A percentile compares a stretch with the other conserved stretches of the same genome.
Conservation (phyloP, 2,797 vertebrate genomes). For the Champsocephalus gunnari region DNA sequence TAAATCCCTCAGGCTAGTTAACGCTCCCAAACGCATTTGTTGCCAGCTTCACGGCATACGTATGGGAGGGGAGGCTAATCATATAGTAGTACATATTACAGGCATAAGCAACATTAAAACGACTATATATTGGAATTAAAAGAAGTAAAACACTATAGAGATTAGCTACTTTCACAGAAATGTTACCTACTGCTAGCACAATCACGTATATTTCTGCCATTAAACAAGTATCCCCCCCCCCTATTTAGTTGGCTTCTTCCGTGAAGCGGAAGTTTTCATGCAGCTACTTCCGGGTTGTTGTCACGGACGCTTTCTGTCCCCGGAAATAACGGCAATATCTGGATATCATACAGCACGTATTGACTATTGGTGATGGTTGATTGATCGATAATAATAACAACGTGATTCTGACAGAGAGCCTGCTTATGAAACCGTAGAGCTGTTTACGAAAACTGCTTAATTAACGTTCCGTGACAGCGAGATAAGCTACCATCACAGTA, state of each 20-base stretch:
- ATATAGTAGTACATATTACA: accelerated
- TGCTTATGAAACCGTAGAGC: not conserved
- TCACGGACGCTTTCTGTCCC: constrained; percentile 77
- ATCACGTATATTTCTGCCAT: accelerated
- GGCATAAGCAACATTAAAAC: accelerated
- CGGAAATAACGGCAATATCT: constrained; percentile 51
- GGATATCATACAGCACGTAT: not conserved
- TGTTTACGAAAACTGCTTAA: not conserved
- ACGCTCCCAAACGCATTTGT: not conserved
- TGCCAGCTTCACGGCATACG: constrained; percentile 10
- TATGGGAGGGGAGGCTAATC: not conserved
- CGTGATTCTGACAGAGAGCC: not conserved
- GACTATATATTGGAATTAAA: accelerated
- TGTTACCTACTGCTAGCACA: accelerated
- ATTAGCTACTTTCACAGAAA: accelerated
- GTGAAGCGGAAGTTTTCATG: constrained; percentile 64
- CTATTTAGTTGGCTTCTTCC: constrained; percentile 54
- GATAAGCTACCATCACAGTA: constrained; percentile 1
- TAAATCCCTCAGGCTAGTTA: not conserved
- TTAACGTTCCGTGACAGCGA: constrained; percentile 4
- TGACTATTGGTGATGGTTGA: constrained; percentile 11
- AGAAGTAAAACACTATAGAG: accelerated
- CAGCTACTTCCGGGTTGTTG: constrained; percentile 76
- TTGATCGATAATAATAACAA: not conserved
- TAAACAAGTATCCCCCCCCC: accelerated